These are phyloP conservation scores for Indicator indicator DNA, from an alignment of 2,113 vertebrate genomes.

Conservation along the genomic window DNA sequence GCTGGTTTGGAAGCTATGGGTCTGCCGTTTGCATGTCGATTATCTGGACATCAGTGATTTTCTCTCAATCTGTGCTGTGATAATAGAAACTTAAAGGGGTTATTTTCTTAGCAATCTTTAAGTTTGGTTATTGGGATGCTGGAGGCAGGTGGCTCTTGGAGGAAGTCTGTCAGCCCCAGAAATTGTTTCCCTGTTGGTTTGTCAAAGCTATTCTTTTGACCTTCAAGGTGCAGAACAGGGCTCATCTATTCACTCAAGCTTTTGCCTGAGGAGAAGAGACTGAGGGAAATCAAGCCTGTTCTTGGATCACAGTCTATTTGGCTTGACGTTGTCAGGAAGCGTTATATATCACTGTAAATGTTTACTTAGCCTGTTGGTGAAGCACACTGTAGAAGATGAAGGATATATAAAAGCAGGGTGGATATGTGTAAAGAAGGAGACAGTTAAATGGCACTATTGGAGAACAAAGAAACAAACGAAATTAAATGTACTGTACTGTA, in stretches of 20 bases:
- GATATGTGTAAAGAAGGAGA: constrained; percentile 19
- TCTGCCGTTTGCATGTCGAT: background rate
- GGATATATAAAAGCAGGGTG: background rate
- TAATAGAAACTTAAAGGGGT: background rate
- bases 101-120: background rate
- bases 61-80: background rate
- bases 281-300: constrained; percentile 63
- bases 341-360: constrained; percentile 64
- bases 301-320: constrained; percentile 66
- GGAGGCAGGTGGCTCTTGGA: background rate
- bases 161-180: constrained; percentile 57
- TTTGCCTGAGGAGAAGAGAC: constrained; percentile 67
- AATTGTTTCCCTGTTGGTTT: constrained; percentile 59
- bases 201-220: constrained; percentile 67
- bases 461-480: constrained; percentile 42
- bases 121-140: constrained; percentile 26
- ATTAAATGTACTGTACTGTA: background rate
- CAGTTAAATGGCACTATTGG: constrained; percentile 7
- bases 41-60: background rate
- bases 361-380: constrained; percentile 58
- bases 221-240: constrained; percentile 71
- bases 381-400: constrained; percentile 37
- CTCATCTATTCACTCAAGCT: constrained; percentile 53
- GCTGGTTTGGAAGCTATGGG: background rate
- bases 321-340: constrained; percentile 73